Evolutionary conservation across 2,113 vertebrate species (phyloP).

Genomic region (Hoplias malabaricus): DNA sequence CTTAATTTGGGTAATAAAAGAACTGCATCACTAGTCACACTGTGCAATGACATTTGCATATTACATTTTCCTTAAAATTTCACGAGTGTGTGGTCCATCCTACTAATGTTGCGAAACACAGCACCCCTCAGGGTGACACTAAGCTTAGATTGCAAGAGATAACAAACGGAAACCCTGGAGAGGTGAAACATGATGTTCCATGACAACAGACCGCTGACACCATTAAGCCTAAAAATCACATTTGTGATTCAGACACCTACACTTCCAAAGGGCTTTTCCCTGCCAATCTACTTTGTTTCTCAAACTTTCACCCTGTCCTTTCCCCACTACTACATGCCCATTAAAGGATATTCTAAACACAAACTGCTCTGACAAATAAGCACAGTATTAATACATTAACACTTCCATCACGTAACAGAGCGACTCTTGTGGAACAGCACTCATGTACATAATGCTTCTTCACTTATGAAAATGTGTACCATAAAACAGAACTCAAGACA

Average conservation of each 20-base stretch:
- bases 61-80: not conserved
- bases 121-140: not conserved
- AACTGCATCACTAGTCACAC: too few species aligned
- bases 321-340: not conserved
- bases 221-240: constrained; percentile 7
- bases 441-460: not conserved
- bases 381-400: not conserved
- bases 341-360: not conserved
- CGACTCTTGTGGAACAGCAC: too few species aligned
- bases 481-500: not conserved
- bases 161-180: constrained; percentile 24
- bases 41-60: not conserved
- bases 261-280: constrained; percentile 42
- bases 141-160: not conserved
- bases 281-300: not conserved
- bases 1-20: too few species aligned
- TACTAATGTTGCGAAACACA: not conserved
- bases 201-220: constrained; percentile 20
- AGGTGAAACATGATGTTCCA: constrained; percentile 24
- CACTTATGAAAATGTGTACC: too few species aligned
- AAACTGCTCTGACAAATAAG: not conserved
- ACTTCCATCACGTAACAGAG: not conserved
- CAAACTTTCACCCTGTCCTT: not conserved
- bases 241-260: constrained; percentile 34
- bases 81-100: not conserved